A percentile compares a stretch with the other conserved stretches of the same genome.
Evolutionary conservation across 1,140 invertebrate species (phyloP).

Genomic region (Drosophila eugracilis): DNA sequence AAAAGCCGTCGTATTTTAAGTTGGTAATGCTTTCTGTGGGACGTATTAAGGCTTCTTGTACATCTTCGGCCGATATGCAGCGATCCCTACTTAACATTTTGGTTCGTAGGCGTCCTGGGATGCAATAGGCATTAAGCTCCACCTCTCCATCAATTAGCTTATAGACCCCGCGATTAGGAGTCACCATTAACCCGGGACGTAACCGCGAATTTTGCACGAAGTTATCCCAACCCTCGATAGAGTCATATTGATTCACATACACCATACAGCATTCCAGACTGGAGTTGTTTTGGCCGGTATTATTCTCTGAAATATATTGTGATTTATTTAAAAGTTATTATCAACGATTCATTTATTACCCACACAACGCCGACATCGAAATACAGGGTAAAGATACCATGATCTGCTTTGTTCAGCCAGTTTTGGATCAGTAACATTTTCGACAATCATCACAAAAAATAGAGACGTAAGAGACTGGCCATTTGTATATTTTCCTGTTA

Average conservation of each 20-base stretch:
- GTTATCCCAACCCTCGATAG: not conserved
- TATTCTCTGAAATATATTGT: not conserved
- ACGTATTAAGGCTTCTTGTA: too few species aligned
- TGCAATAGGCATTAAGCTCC: conserved; percentile 1
- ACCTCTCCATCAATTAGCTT: conserved; percentile 23
- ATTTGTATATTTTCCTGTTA: conserved; percentile 18
- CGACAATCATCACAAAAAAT: conserved; percentile 29
- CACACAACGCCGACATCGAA: conserved; percentile 21
- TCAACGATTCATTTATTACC: conserved; percentile 4
- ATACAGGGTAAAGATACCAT: conserved; percentile 15
- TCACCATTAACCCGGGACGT: conserved; percentile 12
- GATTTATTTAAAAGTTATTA: too few species aligned
- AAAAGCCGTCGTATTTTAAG: too few species aligned
- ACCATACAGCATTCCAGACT: conserved; percentile 18
- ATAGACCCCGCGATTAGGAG: conserved; percentile 8
- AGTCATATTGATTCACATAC: not conserved
- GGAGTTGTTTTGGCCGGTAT: not conserved
- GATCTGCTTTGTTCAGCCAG: conserved; percentile 7
- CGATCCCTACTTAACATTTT: not conserved
- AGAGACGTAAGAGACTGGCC: conserved; percentile 8
- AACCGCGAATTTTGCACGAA: not conserved
- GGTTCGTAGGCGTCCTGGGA: not conserved
- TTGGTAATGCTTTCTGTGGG: too few species aligned
- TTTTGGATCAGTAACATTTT: not conserved
- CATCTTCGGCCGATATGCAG: not conserved